Conservation (phyloP, 2,888 invertebrate genomes). For the Heteromyza rotundicornis region DNA sequence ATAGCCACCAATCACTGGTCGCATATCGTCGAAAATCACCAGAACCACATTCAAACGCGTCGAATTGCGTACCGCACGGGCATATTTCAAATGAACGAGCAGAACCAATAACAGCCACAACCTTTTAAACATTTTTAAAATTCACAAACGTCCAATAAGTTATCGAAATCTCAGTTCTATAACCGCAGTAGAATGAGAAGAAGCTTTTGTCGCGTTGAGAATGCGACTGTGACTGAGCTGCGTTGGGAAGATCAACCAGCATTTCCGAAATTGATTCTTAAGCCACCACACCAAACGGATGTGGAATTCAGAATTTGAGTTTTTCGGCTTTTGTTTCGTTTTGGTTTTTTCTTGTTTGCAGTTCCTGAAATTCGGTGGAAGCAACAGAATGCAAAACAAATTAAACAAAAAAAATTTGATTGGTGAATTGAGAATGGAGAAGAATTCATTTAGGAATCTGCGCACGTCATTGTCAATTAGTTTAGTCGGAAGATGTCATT, state of each 20-base stretch:
- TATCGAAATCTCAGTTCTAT: no score
- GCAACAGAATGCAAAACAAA: neutral
- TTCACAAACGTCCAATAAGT: neutral
- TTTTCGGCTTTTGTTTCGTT: neutral
- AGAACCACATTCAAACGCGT: conserved; percentile 49
- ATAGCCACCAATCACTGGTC: conserved; percentile 55
- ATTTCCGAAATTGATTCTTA: conserved; percentile 1
- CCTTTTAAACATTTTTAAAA: neutral
- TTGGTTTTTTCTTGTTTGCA: no score
- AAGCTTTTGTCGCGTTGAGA: neutral
- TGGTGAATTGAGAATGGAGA: neutral
- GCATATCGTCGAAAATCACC: conserved; percentile 58
- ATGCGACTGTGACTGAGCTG: neutral
- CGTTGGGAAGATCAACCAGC: neutral
- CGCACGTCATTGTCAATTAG: neutral
- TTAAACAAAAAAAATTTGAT: neutral
- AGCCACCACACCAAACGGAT: neutral
- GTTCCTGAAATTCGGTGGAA: neutral
- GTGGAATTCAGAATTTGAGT: neutral
- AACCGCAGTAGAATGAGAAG: no score
- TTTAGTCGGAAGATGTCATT: neutral
- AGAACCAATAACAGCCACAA: neutral
- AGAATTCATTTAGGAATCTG: neutral
- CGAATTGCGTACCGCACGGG: conserved; percentile 18
- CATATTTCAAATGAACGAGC: neutral